A percentile compares a stretch with the other conserved stretches of the same genome.
Conservation (phyloP, 2,113 vertebrate genomes). For the Caranx ignobilis region DNA sequence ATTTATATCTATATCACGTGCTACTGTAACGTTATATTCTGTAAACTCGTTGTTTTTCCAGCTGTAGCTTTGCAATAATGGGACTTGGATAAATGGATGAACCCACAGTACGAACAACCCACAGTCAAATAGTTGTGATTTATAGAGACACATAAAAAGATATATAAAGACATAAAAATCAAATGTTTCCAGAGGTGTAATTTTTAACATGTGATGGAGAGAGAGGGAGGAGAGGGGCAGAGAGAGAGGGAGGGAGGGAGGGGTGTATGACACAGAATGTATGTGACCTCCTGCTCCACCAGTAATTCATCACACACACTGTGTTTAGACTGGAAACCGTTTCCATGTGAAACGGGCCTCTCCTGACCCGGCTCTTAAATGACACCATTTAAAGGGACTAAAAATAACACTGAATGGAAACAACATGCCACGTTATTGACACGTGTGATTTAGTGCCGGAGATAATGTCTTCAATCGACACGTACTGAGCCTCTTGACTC, state of each 20-base stretch:
- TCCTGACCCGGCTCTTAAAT: constrained; percentile 63
- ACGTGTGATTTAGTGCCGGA: constrained; percentile 42
- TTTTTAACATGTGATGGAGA: not conserved
- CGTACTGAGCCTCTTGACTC: not conserved
- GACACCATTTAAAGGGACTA: constrained; percentile 67
- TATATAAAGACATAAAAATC: not conserved
- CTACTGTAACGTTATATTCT: not conserved
- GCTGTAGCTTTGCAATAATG: no score
- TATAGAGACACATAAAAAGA: not conserved
- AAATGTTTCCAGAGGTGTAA: constrained; percentile 12
- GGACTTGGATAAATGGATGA: not conserved
- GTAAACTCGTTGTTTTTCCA: not conserved
- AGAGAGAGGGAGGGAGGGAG: not conserved
- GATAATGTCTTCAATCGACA: constrained; percentile 10
- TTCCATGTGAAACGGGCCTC: constrained; percentile 81
- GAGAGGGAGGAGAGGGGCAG: no score
- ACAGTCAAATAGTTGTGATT: not conserved
- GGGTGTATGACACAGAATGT: not conserved
- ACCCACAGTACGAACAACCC: not conserved
- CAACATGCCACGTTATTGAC: constrained; percentile 60
- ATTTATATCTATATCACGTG: not conserved
- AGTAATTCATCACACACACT: constrained; percentile 78
- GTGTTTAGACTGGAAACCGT: constrained; percentile 81
- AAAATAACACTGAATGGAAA: constrained; percentile 78
- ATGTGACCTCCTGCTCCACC: constrained; percentile 67